These are phyloP conservation scores for Amiota mariae DNA, from an alignment of 2,888 invertebrate genomes.

Conservation along the genomic window DNA sequence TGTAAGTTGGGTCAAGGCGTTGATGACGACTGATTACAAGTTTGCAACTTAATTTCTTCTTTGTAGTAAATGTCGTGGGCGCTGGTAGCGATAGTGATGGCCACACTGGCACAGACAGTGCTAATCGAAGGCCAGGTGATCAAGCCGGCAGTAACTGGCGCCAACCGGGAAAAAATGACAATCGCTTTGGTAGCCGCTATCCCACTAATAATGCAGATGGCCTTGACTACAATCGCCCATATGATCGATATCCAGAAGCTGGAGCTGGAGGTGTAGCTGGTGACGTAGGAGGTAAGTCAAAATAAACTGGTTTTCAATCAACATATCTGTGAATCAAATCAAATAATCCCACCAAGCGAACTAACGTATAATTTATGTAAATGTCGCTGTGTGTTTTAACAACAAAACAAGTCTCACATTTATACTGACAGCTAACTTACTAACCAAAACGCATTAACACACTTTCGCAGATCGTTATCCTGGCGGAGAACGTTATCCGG, in stretches of 20 bases:
- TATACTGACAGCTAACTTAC: constrained; percentile 66
- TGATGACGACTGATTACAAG: constrained; percentile 46
- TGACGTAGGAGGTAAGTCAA: constrained; percentile 53
- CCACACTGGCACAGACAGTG: constrained; percentile 60
- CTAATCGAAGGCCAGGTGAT: constrained; percentile 62
- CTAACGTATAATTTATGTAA: background rate
- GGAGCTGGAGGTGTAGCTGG: constrained; percentile 34
- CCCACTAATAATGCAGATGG: constrained; percentile 64
- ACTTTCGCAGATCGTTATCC: constrained; percentile 68
- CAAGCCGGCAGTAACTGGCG: constrained; percentile 68
- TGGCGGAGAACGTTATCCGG: constrained; percentile 69
- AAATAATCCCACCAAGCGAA: constrained; percentile 48
- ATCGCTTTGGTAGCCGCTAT: constrained; percentile 74
- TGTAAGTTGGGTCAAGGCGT: constrained; percentile 78
- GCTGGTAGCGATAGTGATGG: constrained; percentile 63
- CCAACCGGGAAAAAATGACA: constrained; percentile 75
- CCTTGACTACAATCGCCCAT: constrained; percentile 66
- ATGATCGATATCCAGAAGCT: constrained; percentile 69
- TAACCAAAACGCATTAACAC: constrained; percentile 52
- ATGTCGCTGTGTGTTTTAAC: constrained; percentile 1
- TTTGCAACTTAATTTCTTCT: constrained; percentile 27
- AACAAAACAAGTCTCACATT: constrained; percentile 38
- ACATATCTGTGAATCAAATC: accelerated
- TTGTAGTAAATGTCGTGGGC: constrained; percentile 73
- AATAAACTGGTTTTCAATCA: background rate